phyloP scores from a whole-genome alignment of 2,113 vertebrate genomes.

The Takifugu bimaculatus region DNA sequence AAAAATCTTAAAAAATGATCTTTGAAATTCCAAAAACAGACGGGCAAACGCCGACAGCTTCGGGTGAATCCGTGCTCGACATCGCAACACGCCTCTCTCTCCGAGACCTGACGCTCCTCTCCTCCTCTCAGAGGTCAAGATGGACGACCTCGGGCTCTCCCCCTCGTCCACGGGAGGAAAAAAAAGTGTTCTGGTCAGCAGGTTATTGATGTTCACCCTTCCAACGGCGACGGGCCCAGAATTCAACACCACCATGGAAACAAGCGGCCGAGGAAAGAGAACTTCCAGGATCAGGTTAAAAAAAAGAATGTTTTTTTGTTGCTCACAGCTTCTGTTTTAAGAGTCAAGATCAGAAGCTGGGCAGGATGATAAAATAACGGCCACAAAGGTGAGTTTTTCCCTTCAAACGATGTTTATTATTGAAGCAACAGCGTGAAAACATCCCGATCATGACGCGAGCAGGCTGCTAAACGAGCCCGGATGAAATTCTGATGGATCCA shows the following conservation, averaged over 20 bases:
- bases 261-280: slow-evolving; percentile 20
- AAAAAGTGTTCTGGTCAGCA: slow-evolving; percentile 51
- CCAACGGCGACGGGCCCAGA: not conserved
- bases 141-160: slow-evolving; percentile 24
- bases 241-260: slow-evolving; percentile 46
- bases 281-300: not conserved
- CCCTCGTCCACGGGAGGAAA: slow-evolving; percentile 16
- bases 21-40: too few relatives aligned
- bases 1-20: too few relatives aligned
- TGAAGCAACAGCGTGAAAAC: slow-evolving; percentile 44
- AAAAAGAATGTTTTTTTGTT: too few relatives aligned
- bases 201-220: slow-evolving; percentile 35
- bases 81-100: not conserved
- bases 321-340: not conserved
- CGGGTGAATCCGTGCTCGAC: too few relatives aligned
- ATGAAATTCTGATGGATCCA: slow-evolving; percentile 1
- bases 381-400: not conserved
- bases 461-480: not conserved
- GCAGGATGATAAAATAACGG: not conserved
- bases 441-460: slow-evolving; percentile 4
- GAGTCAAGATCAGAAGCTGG: too few relatives aligned
- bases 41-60: too few relatives aligned
- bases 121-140: slow-evolving; percentile 27
- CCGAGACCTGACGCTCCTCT: slow-evolving; percentile 19
- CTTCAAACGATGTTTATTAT: slow-evolving; percentile 51